Evolutionary conservation across 2,888 invertebrate species (phyloP).

Genomic region (Folsomia candida): DNA sequence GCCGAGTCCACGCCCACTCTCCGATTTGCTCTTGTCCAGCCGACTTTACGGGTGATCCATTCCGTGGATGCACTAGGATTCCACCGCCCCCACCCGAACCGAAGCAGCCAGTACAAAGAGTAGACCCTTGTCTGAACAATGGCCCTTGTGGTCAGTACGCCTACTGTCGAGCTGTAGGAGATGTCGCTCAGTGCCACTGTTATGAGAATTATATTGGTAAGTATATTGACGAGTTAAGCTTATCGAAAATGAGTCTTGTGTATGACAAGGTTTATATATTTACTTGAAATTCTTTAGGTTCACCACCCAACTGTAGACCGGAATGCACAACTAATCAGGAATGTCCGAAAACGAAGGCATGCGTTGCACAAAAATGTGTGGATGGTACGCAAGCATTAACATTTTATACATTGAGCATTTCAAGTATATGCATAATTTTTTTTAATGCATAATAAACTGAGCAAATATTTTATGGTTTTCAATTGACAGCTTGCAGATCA

Average conservation of each 20-base stretch:
- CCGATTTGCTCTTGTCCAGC: slow-evolving; percentile 46
- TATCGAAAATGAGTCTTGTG: too few species aligned
- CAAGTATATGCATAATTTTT: too few species aligned
- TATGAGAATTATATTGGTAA: slow-evolving; percentile 15
- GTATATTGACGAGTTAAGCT: too few species aligned
- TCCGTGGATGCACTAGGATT: slow-evolving; percentile 44
- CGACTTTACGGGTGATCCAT: slow-evolving; percentile 50
- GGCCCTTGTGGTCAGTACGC: slow-evolving; percentile 9
- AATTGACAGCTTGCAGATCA: slow-evolving; percentile 63
- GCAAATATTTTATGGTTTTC: too few species aligned
- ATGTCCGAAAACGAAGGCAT: slow-evolving; percentile 50
- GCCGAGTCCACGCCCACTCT: slow-evolving; percentile 39
- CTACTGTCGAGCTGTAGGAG: background rate
- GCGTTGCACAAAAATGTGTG: slow-evolving; percentile 31
- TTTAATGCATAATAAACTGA: too few species aligned
- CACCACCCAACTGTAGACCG: slow-evolving; percentile 64
- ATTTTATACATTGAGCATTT: too few species aligned
- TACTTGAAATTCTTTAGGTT: too few species aligned
- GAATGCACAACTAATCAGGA: slow-evolving; percentile 64
- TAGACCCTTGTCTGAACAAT: slow-evolving; percentile 13
- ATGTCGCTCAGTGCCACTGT: slow-evolving; percentile 9
- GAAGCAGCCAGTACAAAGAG: slow-evolving; percentile 8
- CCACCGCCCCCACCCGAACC: slow-evolving; percentile 27
- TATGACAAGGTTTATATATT: too few species aligned
- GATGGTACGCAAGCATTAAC: slow-evolving; percentile 57